A percentile compares a stretch with the other conserved stretches of the same genome.
phyloP scores from a whole-genome alignment of 2,888 invertebrate genomes.

The Sialis fuliginosa region DNA sequence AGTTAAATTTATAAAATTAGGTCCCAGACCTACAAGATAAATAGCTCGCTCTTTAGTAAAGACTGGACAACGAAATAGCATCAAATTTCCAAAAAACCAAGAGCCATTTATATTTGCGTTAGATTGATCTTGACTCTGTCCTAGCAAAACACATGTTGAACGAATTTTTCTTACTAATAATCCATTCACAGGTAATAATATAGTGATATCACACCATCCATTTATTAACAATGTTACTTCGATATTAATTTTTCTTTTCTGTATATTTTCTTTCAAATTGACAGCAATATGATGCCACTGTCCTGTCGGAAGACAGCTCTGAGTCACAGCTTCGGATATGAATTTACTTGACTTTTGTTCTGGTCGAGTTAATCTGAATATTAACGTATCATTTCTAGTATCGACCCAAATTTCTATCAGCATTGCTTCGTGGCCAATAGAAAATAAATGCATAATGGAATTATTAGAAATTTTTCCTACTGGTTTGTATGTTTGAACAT shows the following conservation, averaged over 20 bases:
- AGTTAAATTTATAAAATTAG: slow-evolving; percentile 28
- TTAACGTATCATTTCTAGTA: slow-evolving; percentile 25
- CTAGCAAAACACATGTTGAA: slow-evolving; percentile 34
- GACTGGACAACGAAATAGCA: slow-evolving; percentile 37
- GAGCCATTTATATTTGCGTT: slow-evolving; percentile 17
- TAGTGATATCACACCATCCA: slow-evolving; percentile 35
- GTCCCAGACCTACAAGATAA: slow-evolving; percentile 34
- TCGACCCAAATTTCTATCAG: slow-evolving; percentile 43
- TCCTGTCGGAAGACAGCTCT: slow-evolving; percentile 26
- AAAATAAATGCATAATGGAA: slow-evolving; percentile 32
- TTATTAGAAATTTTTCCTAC: too few relatives aligned
- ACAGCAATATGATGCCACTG: slow-evolving; percentile 38
- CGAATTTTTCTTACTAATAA: slow-evolving; percentile 38
- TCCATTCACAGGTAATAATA: slow-evolving; percentile 38
- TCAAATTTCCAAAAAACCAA: slow-evolving; percentile 33
- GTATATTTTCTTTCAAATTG: slow-evolving; percentile 36
- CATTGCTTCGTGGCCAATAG: slow-evolving; percentile 42
- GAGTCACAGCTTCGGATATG: slow-evolving; percentile 30
- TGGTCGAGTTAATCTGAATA: slow-evolving; percentile 32
- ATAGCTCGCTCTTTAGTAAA: slow-evolving; percentile 32
- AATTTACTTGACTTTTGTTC: slow-evolving; percentile 30
- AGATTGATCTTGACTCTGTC: slow-evolving; percentile 23
- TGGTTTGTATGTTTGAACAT: slow-evolving; percentile 5
- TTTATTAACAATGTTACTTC: slow-evolving; percentile 39
- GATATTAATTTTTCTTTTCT: slow-evolving; percentile 34